Percentiles rank a stretch among this genome's conserved stretches.
Evolutionary conservation across 2,797 vertebrate species (phyloP).

Genomic region (Clarias laeviceps): DNA sequence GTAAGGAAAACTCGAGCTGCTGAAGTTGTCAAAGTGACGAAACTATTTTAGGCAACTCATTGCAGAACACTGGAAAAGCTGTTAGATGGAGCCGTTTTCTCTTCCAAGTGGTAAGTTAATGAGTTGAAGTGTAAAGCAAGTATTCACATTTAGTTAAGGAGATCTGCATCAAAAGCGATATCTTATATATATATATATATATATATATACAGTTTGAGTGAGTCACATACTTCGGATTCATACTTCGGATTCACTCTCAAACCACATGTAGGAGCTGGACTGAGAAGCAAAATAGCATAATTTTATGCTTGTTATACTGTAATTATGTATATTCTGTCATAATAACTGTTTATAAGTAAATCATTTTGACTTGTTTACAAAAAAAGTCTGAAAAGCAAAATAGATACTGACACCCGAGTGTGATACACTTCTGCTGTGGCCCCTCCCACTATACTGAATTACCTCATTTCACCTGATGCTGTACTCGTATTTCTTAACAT

Average conservation of each 20-base stretch:
- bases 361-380: constrained; percentile 5
- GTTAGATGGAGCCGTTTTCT: constrained; percentile 36
- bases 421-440: background rate
- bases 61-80: constrained; percentile 41
- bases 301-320: background rate
- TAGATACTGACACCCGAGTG: background rate
- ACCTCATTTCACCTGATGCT: background rate
- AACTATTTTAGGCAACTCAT: constrained; percentile 50
- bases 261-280: background rate
- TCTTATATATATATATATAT: constrained; percentile 12
- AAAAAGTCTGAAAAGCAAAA: background rate
- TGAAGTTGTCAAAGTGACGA: constrained; percentile 50
- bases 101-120: constrained; percentile 39
- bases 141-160: constrained; percentile 10
- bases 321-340: background rate
- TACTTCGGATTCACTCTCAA: background rate
- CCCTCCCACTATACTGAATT: background rate
- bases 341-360: background rate
- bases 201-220: background rate
- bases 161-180: constrained; percentile 12
- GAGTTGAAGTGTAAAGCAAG: constrained; percentile 23
- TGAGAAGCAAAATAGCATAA: background rate
- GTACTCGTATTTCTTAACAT: background rate
- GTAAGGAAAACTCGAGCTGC: constrained; percentile 38
- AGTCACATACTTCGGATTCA: background rate